Evolutionary conservation across 2,113 vertebrate genomes (phyloP), one percentile per base, ranked within the genome.

Genomic region (Aythya baeri): DNA sequence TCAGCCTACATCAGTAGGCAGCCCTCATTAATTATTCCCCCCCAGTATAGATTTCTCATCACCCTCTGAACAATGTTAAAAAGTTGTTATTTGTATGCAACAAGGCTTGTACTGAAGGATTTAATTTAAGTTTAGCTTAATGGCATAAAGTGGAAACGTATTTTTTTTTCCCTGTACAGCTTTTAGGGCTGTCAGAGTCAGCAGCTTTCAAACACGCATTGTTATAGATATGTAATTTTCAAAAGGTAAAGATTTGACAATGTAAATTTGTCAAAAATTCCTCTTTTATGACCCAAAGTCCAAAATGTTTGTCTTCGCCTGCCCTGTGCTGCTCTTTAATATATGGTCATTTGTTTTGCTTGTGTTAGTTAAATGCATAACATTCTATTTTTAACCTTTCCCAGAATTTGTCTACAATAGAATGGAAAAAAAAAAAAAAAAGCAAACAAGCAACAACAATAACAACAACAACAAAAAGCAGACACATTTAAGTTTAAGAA

Each of bases 261-360:
- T 79, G 68, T 63, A 59, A 84, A 66, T 86, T 70, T 16, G 32
- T 91, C 7, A 63, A 78, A 94, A 92, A 72, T 43, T 81, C 15
- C 16, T 75, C 43, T 58, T 88, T 58, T 79, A 43, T 92, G 38
- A 72, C 23, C 43, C 61, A 25, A 81, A 84, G 26, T 84, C 32
- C 72, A 75, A 94, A 88, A 59, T 63, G 32, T 59, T 90, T 81
- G 41, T 46, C 61, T 38, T 84, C 13, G 68, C 25, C 65, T 77
- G 10, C 15, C 65, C 29, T 70, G 36, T 71, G 25, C 26, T 78
- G 17, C 9, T 67, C 8, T 67, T 78, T 57, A 77, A 59, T 31
- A 41, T 26, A 49, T 0, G 1, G 34, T 44, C 58, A 38, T 84
- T 86, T 57, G 18, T 58, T 77, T 63, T 0, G 0, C n/a, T 52